Conservation (phyloP, 2,797 vertebrate species). For the Alcedo quadribrachys region DNA sequence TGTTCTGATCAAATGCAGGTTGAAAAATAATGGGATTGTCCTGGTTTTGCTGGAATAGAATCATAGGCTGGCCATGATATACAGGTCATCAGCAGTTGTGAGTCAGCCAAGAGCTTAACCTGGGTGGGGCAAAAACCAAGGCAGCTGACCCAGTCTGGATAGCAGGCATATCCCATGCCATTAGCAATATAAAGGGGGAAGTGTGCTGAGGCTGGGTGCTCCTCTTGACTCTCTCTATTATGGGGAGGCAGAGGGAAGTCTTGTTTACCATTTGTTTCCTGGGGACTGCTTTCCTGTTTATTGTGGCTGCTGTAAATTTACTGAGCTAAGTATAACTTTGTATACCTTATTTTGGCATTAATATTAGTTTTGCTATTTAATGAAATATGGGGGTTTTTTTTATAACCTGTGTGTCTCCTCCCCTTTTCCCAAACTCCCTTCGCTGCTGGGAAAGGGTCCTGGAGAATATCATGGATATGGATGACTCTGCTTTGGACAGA, state of each 20-base stretch:
- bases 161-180: background rate
- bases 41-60: background rate
- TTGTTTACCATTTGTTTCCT: background rate
- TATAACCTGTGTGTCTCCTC: background rate
- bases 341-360: background rate
- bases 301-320: background rate
- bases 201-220: background rate
- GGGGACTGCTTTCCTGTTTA: background rate
- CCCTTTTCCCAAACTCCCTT: background rate
- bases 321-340: background rate
- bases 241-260: background rate
- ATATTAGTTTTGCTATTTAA: background rate
- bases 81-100: background rate
- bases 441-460: background rate
- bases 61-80: background rate
- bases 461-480: background rate
- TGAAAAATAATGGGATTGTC: background rate
- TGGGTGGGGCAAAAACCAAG: background rate
- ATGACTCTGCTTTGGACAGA: background rate
- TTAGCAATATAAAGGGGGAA: background rate
- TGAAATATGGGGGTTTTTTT: too few species aligned
- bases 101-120: background rate
- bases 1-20: background rate
- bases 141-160: background rate
- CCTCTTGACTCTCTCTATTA: background rate